These are phyloP conservation scores for Lates calcarifer DNA, from an alignment of 2,113 vertebrate species.

Conservation along the genomic window DNA sequence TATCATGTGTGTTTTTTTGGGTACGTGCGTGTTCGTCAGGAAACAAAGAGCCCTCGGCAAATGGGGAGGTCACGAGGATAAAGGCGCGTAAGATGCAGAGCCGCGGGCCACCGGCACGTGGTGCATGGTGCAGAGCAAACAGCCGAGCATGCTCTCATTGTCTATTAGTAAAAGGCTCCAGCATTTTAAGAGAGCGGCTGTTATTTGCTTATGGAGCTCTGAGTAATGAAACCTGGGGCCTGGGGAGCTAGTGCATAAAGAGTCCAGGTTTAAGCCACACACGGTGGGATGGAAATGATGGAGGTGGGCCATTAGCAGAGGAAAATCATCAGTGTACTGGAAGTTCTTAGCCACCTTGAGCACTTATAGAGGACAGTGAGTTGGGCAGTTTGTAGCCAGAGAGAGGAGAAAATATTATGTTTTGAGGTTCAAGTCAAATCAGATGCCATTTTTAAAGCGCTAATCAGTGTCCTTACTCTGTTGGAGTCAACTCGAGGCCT, in stretches of 20 bases:
- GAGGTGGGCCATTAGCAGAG: slow-evolving; percentile 62
- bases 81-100: slow-evolving; percentile 58
- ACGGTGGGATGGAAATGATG: slow-evolving; percentile 62
- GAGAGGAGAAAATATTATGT: not conserved
- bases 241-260: slow-evolving; percentile 50
- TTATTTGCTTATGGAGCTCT: slow-evolving; percentile 85
- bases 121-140: slow-evolving; percentile 48
- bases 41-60: slow-evolving; percentile 39
- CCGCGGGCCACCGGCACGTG: not conserved
- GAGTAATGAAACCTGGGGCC: slow-evolving; percentile 82
- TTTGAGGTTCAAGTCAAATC: slow-evolving; percentile 2
- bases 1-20: not conserved
- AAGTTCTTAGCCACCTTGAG: slow-evolving; percentile 62
- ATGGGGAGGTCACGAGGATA: slow-evolving; percentile 29
- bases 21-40: not conserved
- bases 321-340: slow-evolving; percentile 57
- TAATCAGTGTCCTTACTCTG: slow-evolving; percentile 86
- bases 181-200: slow-evolving; percentile 81
- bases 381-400: not conserved
- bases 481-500: slow-evolving; percentile 93
- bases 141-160: slow-evolving; percentile 59
- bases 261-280: slow-evolving; percentile 56
- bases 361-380: slow-evolving; percentile 44
- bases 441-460: not conserved
- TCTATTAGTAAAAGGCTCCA: slow-evolving; percentile 81